Evolutionary conservation across 2,113 vertebrate genomes (phyloP).

Genomic region (Gymnarchus niloticus): DNA sequence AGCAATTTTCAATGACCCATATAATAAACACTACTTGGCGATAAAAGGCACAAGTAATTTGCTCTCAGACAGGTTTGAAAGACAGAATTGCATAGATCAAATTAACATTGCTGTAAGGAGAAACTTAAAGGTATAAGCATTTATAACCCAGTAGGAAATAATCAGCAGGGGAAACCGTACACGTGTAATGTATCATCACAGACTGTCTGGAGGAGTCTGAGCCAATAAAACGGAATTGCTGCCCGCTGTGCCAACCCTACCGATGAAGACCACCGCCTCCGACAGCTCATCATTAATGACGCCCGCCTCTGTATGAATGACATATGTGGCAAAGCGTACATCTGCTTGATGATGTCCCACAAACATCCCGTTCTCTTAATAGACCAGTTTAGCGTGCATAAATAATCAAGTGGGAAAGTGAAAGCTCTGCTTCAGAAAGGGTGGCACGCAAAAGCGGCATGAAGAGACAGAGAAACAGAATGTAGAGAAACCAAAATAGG

Average conservation of each 20-base stretch:
- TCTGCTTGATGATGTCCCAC: not conserved
- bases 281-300: conserved; percentile 9
- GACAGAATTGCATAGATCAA: conserved; percentile 4
- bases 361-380: not conserved
- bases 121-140: conserved; percentile 9
- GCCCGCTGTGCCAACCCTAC: not conserved
- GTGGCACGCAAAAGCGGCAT: not conserved
- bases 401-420: not conserved
- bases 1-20: conserved; percentile 5
- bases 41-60: not conserved
- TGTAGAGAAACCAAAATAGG: not conserved
- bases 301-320: too few species aligned
- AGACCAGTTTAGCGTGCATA: not conserved
- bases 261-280: not conserved
- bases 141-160: conserved; percentile 7
- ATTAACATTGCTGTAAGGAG: conserved; percentile 16
- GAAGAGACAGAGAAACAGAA: not conserved
- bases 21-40: conserved; percentile 2
- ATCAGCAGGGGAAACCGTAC: conserved; percentile 1
- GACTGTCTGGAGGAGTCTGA: not conserved
- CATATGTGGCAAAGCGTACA: too few species aligned
- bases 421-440: not conserved
- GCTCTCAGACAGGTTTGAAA: not conserved
- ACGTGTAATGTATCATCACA: not conserved
- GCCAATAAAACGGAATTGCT: not conserved